Conservation (phyloP, 2,797 vertebrate species). For the Limnodromus scolopaceus region DNA sequence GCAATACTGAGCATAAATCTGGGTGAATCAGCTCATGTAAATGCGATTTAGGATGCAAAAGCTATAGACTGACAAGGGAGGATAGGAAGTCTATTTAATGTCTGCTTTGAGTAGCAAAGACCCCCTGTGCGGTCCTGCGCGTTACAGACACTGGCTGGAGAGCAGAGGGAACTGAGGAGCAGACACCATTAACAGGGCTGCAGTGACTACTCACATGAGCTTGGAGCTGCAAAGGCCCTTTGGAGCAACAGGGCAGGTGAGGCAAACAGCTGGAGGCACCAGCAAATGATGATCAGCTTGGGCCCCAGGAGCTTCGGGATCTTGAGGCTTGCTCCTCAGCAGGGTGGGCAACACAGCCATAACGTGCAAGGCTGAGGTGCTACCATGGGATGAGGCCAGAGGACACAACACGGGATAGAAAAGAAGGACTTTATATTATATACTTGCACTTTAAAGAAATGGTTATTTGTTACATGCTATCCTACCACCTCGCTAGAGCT, state of each 20-base stretch:
- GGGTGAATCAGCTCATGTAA: neutral
- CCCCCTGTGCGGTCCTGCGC: neutral
- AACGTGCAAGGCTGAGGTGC: neutral
- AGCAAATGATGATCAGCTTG: neutral
- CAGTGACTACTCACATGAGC: neutral
- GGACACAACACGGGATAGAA: neutral
- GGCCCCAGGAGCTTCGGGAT: neutral
- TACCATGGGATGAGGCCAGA: neutral
- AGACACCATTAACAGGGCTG: accelerated
- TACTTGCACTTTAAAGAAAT: neutral
- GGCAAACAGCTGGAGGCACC: neutral
- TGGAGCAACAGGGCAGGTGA: accelerated
- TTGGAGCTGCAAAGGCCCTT: neutral
- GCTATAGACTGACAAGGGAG: neutral
- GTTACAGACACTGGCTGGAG: neutral
- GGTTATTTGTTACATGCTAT: neutral
- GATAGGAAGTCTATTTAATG: neutral
- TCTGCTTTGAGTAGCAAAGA: neutral
- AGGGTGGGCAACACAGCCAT: neutral
- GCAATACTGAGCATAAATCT: accelerated
- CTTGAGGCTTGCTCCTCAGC: neutral
- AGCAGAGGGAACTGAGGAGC: neutral
- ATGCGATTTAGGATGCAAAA: neutral
- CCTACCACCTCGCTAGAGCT: neutral
- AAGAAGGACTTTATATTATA: neutral